Evolutionary conservation across 2,113 vertebrate species (phyloP).

Genomic region (Centropus bengalensis): DNA sequence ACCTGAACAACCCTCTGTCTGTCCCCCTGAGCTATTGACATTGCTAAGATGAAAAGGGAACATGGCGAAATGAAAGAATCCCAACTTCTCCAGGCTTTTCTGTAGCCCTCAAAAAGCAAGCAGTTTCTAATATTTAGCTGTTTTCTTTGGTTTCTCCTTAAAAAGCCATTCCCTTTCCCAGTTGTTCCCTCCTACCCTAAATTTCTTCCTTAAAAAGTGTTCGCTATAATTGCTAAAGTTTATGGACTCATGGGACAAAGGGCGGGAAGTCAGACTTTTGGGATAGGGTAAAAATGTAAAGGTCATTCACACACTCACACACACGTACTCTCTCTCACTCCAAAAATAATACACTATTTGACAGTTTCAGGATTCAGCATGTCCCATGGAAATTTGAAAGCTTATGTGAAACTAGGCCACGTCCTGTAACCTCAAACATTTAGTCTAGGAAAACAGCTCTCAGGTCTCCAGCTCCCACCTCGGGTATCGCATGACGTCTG

Average conservation of each 20-base stretch:
- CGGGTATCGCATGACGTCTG: slow-evolving; percentile 72
- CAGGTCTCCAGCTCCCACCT: slow-evolving; percentile 65
- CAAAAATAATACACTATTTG: slow-evolving; percentile 77
- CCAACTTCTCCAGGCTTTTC: neutral
- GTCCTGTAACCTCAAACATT: slow-evolving; percentile 73
- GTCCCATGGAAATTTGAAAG: slow-evolving; percentile 76
- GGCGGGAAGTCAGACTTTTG: slow-evolving; percentile 73
- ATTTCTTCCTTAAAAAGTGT: slow-evolving; percentile 38
- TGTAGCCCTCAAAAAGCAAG: neutral
- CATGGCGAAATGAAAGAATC: neutral
- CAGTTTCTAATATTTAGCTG: neutral
- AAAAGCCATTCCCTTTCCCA: neutral
- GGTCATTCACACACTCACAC: slow-evolving; percentile 70
- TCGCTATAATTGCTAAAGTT: slow-evolving; percentile 59
- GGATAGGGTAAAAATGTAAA: slow-evolving; percentile 73
- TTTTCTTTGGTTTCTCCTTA: neutral
- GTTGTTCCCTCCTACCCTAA: neutral
- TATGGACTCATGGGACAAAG: slow-evolving; percentile 61
- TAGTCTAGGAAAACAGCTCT: slow-evolving; percentile 73
- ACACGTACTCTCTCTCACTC: slow-evolving; percentile 49
- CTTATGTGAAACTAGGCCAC: slow-evolving; percentile 69
- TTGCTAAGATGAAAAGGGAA: neutral
- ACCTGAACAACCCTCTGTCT: neutral
- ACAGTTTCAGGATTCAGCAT: slow-evolving; percentile 73
- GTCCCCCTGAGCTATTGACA: neutral